Evolutionary conservation across 1,140 invertebrate species (phyloP).

Genomic region (Odontomachus brunneus): DNA sequence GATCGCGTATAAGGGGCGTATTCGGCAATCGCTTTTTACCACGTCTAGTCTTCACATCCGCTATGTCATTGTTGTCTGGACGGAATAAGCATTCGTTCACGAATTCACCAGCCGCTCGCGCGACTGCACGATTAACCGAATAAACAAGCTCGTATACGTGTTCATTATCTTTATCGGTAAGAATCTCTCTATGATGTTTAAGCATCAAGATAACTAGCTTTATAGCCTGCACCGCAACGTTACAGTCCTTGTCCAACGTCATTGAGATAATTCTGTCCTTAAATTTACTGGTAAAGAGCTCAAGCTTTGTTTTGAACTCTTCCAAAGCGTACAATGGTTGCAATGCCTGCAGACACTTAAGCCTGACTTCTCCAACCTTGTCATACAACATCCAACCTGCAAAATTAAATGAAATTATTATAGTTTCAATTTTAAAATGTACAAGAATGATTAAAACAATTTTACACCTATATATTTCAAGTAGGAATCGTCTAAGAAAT

Average conservation of each 20-base stretch:
- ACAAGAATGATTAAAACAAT: conserved; percentile 25
- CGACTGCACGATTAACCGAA: conserved; percentile 97
- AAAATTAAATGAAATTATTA: conserved; percentile 47
- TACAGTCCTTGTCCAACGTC: conserved; percentile 99
- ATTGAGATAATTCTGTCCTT: conserved; percentile 99
- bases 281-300: conserved; percentile 99
- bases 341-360: conserved; percentile 93
- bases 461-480: conserved; percentile 98
- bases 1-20: conserved; percentile 96
- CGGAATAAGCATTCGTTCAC: conserved; percentile 98
- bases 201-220: conserved; percentile 97
- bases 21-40: conserved; percentile 96
- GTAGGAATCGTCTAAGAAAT: conserved; percentile 99
- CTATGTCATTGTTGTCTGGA: conserved; percentile 90
- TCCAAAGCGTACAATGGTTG: conserved; percentile 98
- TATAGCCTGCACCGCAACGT: conserved; percentile 99
- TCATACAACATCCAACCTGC: conserved; percentile 97
- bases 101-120: conserved; percentile 99
- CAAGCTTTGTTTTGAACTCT: conserved; percentile 97
- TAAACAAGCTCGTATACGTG: conserved; percentile 99
- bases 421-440: not conserved
- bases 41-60: conserved; percentile 92
- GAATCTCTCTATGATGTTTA: conserved; percentile 97
- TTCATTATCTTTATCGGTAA: conserved; percentile 99
- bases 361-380: conserved; percentile 94